Conservation (phyloP, 1,140 invertebrate species). For the Sipha flava region DNA sequence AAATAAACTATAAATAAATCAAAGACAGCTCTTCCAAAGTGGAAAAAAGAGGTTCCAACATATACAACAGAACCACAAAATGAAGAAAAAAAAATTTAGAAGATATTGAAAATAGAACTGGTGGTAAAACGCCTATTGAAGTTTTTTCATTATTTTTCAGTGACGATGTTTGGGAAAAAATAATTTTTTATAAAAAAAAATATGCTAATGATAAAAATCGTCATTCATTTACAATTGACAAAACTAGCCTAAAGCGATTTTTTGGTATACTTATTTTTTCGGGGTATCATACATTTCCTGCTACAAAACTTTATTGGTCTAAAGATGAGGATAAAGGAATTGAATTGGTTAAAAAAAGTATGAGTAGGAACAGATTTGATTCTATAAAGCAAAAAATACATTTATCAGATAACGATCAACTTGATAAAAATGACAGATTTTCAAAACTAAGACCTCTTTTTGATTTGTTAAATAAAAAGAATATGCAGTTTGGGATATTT, state of each 20-base stretch:
- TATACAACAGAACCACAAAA: background rate
- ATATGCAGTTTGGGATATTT: slow-evolving; percentile 40
- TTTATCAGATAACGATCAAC: background rate
- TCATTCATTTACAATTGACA: too few species aligned
- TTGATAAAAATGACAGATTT: background rate
- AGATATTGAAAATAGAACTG: slow-evolving; percentile 13
- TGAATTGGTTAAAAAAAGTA: background rate
- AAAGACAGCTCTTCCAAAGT: slow-evolving; percentile 4
- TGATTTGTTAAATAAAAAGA: background rate
- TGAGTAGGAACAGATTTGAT: background rate
- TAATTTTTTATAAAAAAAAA: too few species aligned
- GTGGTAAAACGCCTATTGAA: background rate
- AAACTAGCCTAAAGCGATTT: too few species aligned
- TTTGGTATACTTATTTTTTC: slow-evolving; percentile 12
- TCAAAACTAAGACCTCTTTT: background rate
- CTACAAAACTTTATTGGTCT: background rate
- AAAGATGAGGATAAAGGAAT: background rate
- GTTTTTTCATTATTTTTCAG: background rate
- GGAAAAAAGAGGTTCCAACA: background rate
- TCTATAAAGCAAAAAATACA: background rate
- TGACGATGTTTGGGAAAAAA: too few species aligned
- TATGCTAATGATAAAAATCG: too few species aligned
- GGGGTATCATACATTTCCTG: background rate
- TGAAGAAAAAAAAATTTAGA: slow-evolving; percentile 21
- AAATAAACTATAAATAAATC: slow-evolving; percentile 7